These are phyloP conservation scores for Hestina assimilis DNA, from an alignment of 1,140 invertebrate genomes.

Conservation along the genomic window DNA sequence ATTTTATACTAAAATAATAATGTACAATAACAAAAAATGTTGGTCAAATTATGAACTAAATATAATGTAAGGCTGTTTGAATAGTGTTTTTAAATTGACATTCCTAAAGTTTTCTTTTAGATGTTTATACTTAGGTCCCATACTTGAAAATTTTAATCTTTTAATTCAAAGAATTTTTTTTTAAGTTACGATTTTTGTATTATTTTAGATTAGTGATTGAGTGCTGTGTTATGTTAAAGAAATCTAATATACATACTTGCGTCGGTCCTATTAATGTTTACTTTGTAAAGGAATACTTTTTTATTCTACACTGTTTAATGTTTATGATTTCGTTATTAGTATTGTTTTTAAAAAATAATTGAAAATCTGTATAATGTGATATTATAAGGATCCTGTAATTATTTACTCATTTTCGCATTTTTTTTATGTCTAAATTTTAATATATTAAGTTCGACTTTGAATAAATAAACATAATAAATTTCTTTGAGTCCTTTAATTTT, in stretches of 20 bases:
- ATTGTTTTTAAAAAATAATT: slow-evolving; percentile 3
- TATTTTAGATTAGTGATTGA: slow-evolving; percentile 23
- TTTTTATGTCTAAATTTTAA: slow-evolving; percentile 26
- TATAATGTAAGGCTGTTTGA: neutral
- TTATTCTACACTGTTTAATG: neutral
- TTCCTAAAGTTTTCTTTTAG: slow-evolving; percentile 18
- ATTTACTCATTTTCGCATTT: slow-evolving; percentile 16
- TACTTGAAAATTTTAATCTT: neutral
- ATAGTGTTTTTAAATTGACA: slow-evolving; percentile 6
- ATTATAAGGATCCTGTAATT: slow-evolving; percentile 27
- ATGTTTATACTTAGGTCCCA: neutral
- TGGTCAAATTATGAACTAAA: slow-evolving; percentile 2
- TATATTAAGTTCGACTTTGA: slow-evolving; percentile 26
- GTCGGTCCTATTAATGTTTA: neutral
- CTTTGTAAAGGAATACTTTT: neutral
- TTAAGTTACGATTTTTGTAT: slow-evolving; percentile 11
- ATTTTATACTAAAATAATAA: slow-evolving; percentile 5
- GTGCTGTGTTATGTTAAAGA: slow-evolving; percentile 27
- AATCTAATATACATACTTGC: slow-evolving; percentile 3
- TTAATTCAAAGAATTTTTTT: neutral
- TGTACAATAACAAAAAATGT: slow-evolving; percentile 7
- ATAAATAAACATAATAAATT: slow-evolving; percentile 15
- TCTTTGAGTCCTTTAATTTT: neutral
- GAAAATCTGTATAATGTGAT: slow-evolving; percentile 31
- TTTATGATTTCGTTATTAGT: neutral